A percentile compares a stretch with the other conserved stretches of the same genome.
Evolutionary conservation across 2,113 vertebrate genomes (phyloP).

Genomic region (Cottus gobio): DNA sequence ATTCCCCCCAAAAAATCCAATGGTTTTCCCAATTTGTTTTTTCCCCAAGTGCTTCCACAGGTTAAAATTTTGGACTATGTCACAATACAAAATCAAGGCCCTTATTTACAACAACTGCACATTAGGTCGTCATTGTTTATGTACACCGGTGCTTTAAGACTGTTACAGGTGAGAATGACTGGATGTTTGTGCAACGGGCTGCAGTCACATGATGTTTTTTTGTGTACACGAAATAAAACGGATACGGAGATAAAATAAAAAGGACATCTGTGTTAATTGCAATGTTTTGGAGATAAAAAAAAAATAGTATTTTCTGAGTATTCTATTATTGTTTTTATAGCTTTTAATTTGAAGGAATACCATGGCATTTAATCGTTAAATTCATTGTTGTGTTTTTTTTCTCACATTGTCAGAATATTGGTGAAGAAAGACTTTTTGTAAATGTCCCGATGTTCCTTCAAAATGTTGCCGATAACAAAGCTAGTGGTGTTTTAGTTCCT

Average conservation of each 20-base stretch:
- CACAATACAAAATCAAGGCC: slow-evolving; percentile 72
- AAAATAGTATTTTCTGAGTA: background rate
- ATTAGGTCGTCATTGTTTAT: slow-evolving; percentile 56
- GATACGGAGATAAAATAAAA: slow-evolving; percentile 2
- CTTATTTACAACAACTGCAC: slow-evolving; percentile 76
- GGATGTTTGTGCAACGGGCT: slow-evolving; percentile 29
- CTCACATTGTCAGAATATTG: slow-evolving; percentile 34
- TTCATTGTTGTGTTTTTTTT: background rate
- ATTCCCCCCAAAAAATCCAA: background rate
- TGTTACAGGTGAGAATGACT: slow-evolving; percentile 12
- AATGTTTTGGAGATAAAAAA: background rate
- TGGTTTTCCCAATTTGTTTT: background rate
- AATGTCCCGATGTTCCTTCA: slow-evolving; percentile 29
- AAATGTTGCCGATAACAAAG: slow-evolving; percentile 20
- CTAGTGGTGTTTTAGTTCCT: slow-evolving; percentile 60
- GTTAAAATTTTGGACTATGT: slow-evolving; percentile 57
- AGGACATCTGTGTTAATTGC: background rate
- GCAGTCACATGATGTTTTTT: slow-evolving; percentile 49
- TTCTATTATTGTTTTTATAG: slow-evolving; percentile 7
- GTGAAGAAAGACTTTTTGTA: slow-evolving; percentile 25
- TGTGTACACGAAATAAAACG: slow-evolving; percentile 17
- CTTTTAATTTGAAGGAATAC: slow-evolving; percentile 25
- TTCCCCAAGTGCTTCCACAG: slow-evolving; percentile 57
- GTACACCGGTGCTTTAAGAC: slow-evolving; percentile 65
- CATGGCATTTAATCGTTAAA: background rate